Conservation (phyloP, 1,140 invertebrate genomes). For the Xylocopa sonorina region DNA sequence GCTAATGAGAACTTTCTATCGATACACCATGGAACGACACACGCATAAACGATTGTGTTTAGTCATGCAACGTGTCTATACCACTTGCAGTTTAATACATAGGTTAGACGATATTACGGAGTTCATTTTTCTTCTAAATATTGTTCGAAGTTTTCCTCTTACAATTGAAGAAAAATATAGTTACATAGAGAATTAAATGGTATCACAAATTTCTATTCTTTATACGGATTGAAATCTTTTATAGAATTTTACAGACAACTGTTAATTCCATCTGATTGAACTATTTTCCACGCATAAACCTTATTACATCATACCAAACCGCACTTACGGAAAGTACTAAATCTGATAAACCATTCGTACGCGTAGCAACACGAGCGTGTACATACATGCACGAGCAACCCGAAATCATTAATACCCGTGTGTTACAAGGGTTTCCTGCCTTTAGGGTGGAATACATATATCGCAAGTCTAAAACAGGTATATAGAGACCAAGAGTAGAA, state of each 20-base stretch:
- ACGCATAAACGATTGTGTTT: conserved; percentile 13
- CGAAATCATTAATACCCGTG: conserved; percentile 28
- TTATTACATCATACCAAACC: conserved; percentile 17
- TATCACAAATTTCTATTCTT: too few species aligned
- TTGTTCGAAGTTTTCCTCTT: neutral
- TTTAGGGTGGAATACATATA: conserved; percentile 24
- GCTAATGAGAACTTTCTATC: conserved; percentile 41
- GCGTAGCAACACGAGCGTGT: neutral
- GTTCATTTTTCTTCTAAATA: neutral
- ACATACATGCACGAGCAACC: neutral
- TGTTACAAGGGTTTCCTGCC: conserved; percentile 27
- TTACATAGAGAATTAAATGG: too few species aligned
- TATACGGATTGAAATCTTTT: too few species aligned
- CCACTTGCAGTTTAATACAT: neutral
- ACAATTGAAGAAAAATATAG: too few species aligned
- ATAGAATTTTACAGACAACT: too few species aligned
- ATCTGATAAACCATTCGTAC: neutral
- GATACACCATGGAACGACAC: conserved; percentile 11
- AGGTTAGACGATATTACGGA: neutral
- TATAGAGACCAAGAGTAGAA: conserved; percentile 21
- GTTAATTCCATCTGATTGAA: too few species aligned
- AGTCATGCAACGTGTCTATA: conserved; percentile 24
- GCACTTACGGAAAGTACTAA: conserved; percentile 7
- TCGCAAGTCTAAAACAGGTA: conserved; percentile 31
- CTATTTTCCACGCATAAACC: too few species aligned